Conservation (phyloP, 1,140 invertebrate genomes). For the Cryptotermes secundus region DNA sequence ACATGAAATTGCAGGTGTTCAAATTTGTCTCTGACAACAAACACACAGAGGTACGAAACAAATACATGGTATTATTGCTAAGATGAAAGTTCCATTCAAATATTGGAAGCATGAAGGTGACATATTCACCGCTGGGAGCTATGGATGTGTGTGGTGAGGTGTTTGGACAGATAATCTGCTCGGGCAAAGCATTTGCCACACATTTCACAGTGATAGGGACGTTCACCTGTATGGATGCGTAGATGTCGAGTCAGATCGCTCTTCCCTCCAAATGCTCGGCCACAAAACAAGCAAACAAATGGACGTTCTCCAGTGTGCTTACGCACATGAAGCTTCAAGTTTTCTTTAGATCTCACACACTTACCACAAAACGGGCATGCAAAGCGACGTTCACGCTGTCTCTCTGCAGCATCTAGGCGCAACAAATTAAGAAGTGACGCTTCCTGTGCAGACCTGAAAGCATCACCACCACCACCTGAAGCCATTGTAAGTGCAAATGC, state of each 20-base stretch:
- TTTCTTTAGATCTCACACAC: slow-evolving; percentile 84
- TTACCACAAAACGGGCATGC: slow-evolving; percentile 87
- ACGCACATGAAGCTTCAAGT: slow-evolving; percentile 82
- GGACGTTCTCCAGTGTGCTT: slow-evolving; percentile 87
- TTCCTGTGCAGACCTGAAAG: slow-evolving; percentile 52
- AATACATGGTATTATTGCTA: not conserved
- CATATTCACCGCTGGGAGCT: slow-evolving; percentile 40
- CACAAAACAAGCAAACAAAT: slow-evolving; percentile 84
- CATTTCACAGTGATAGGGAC: slow-evolving; percentile 86
- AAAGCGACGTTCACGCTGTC: slow-evolving; percentile 65
- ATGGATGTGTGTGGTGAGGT: slow-evolving; percentile 85
- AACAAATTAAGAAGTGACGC: slow-evolving; percentile 63
- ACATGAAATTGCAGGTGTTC: not conserved
- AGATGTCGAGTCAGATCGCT: slow-evolving; percentile 83
- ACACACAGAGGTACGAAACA: not conserved
- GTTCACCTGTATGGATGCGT: slow-evolving; percentile 81
- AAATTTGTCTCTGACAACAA: not conserved
- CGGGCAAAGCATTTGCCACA: slow-evolving; percentile 88
- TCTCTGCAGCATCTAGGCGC: slow-evolving; percentile 60
- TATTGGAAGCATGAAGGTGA: no score
- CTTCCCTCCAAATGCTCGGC: slow-evolving; percentile 81
- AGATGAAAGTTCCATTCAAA: not conserved
- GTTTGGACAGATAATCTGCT: slow-evolving; percentile 87
- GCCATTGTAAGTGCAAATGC: slow-evolving; percentile 49
- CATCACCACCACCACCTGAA: slow-evolving; percentile 40